Base-by-base conservation (phyloP, 2,113 vertebrate genomes). In the Neotoma lepida region DNA sequence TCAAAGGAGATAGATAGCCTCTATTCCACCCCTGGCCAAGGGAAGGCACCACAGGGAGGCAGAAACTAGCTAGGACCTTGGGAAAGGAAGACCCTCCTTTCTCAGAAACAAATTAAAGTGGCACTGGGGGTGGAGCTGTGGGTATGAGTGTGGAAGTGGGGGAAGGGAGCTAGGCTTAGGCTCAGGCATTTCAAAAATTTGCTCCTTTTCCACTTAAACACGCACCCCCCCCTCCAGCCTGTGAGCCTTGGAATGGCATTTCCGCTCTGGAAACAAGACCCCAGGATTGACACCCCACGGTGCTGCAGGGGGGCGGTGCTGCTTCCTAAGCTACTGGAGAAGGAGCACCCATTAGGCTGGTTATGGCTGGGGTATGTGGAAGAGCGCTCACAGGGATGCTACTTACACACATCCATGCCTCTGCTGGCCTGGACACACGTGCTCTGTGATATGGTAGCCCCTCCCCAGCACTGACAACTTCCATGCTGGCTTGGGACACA, bases 141-240 rank as follows among this genome's bases (percentile, higher is more conserved):
- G 51, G 9, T 80, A 81, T 58, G 70, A 76, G 66, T 49, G 0
- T 87, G 90, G 66, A 89, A 51, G 84, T 30, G 82, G 90, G 90
- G 96, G 96, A 94, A 81, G 97, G 94, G 96, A 92, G 71, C 87
- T 91, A 77, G 89, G 76, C 94, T 97, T 87, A 22, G 17, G 88
- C 89, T 14, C 18, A 96, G 97, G 97, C 95, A 96, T 97, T 96
- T 89, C 91, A 97, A 97, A 98, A 98, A 97, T 95, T 85, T 95
- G 68, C 95, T 97, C 86, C 96, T 94, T 96, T 97, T 89, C 90
- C 82, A 95, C 7, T 26, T 86, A 90, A 96, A 35, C 54, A n/a
- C 13, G 4, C 0, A 13, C 80, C 64, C 68, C 87, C 1, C 84
- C 63, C 85, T 49, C 76, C 0, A 35, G 95, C 44, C 87, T 44